Percentiles rank a stretch among this genome's conserved stretches.
Conservation (phyloP, 2,797 vertebrate species). For the Eurystomus glaucurus region DNA sequence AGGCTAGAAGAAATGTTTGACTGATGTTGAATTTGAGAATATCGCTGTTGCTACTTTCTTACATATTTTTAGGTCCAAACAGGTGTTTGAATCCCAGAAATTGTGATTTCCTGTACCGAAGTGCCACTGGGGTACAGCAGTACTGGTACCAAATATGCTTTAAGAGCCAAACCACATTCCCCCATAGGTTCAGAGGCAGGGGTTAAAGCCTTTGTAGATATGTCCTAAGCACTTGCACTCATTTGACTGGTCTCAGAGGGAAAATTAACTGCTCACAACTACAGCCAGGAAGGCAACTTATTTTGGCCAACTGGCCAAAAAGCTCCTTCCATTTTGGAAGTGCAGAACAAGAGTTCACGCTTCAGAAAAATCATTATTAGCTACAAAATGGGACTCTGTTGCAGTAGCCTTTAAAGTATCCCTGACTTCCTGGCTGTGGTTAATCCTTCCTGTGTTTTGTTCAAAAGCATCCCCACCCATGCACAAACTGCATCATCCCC, state of each 20-base stretch:
- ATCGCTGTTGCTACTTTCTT: not conserved
- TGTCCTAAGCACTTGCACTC: not conserved
- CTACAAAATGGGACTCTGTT: not conserved
- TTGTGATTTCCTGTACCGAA: rapidly evolving
- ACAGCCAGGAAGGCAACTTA: not conserved
- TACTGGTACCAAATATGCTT: not conserved
- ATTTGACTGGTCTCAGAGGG: not conserved
- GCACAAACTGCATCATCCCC: rapidly evolving
- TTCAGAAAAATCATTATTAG: not conserved
- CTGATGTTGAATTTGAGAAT: not conserved
- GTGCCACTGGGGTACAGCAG: rapidly evolving
- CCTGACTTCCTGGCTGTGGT: not conserved
- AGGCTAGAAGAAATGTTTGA: not conserved
- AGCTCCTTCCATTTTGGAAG: not conserved
- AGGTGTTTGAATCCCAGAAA: not conserved
- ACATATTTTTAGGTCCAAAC: not conserved
- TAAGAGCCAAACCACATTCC: not conserved
- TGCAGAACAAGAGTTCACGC: rapidly evolving
- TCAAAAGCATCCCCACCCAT: not conserved
- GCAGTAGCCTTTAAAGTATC: not conserved
- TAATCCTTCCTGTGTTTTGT: rapidly evolving
- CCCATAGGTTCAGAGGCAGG: not conserved
- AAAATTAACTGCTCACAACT: not conserved
- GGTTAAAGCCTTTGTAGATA: not conserved
- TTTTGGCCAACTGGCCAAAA: not conserved